These are phyloP conservation scores for Acanthosepion esculentum DNA, from an alignment of 2,888 invertebrate species.

Conservation along the genomic window DNA sequence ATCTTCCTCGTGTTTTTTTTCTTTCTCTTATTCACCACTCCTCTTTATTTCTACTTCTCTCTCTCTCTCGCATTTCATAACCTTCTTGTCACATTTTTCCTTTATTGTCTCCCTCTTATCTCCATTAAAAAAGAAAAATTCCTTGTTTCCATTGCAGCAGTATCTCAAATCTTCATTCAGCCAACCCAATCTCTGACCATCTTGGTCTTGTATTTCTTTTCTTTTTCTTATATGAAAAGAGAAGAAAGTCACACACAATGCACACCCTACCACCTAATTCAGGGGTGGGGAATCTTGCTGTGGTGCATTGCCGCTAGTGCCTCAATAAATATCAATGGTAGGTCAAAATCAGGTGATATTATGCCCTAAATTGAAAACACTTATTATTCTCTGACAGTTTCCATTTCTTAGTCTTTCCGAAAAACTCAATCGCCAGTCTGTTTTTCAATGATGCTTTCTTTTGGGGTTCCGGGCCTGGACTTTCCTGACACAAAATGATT, in stretches of 20 bases:
- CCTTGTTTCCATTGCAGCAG: not conserved
- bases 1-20: not conserved
- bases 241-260: not conserved
- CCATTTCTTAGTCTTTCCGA: slow-evolving; percentile 2
- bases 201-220: not conserved
- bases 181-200: not conserved
- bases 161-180: not conserved
- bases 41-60: not conserved
- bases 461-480: not conserved
- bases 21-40: not conserved
- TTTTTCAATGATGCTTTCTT: slow-evolving; percentile 9
- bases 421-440: slow-evolving; percentile 23
- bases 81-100: not conserved
- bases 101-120: not conserved
- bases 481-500: slow-evolving; percentile 23
- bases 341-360: slow-evolving; percentile 33
- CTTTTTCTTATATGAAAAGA: not conserved
- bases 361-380: slow-evolving; percentile 10
- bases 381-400: slow-evolving; percentile 22
- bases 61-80: not conserved
- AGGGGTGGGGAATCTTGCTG: slow-evolving; percentile 9
- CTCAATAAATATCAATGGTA: slow-evolving; percentile 33
- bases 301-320: not conserved
- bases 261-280: not conserved
- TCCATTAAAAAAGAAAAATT: not conserved